Evolutionary conservation across 2,888 invertebrate genomes (phyloP), one percentile per base, ranked within the genome.

Genomic region (Lasioglossum zephyrum): DNA sequence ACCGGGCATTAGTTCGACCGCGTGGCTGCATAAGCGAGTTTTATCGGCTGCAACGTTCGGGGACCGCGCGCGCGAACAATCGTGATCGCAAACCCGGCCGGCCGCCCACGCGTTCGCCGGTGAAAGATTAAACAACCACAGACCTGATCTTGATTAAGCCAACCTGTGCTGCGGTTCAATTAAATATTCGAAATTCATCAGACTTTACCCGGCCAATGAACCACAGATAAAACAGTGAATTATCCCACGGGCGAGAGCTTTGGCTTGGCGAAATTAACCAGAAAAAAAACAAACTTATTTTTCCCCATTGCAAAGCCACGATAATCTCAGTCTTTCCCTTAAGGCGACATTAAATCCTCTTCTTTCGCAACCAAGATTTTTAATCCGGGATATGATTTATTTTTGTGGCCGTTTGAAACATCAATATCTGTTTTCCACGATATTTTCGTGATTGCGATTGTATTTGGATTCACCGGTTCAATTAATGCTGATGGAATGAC

Each of bases 31-130:
- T 69, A 84, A 73, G 70, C 76, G 73, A 81, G 79, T 89, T 89
- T 89, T 81, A 85, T 89, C 84, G 84, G 41, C 44, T 60, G 39
- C 70, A 77, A 84, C 73, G 36, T 66, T 47, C 47, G 73, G 36
- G 44, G 47, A 13, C 39, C 53, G 53, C 16, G 47, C 53, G 73
- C 22, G 47, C 63, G 63, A 47, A 74, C 81, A 82, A 81, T 75
- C 82, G 60, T 70, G 49, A 26, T 26, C 18, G 16, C 57, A 41
- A 41, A 44, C 63, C 13, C 26, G 6, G 6, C 6, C 16, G 31
- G 16, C 6, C 63, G 31, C 31, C 13, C 63, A 26, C 63, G 26
- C 31, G 16, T 36, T 31, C 69, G 9, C 22, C 26, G 31, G 18
- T 41, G 49, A 82, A 83, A 76, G 82, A 83, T 75, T 63, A 82